Evolutionary conservation across 1,140 invertebrate species (phyloP).

Genomic region (Bombyx mori): DNA sequence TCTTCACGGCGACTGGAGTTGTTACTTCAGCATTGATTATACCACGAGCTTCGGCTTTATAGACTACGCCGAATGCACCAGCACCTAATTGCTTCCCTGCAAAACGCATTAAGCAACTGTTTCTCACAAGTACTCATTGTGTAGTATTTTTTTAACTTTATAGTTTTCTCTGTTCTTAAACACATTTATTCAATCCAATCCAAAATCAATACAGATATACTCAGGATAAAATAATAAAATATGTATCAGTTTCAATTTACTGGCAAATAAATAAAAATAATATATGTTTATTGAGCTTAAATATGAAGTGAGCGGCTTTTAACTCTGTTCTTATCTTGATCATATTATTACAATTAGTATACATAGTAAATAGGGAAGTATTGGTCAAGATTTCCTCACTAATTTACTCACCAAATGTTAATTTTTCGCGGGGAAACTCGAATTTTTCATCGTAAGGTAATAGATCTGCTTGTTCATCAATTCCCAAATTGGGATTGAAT

Average conservation of each 20-base stretch:
- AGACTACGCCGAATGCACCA: slow-evolving; percentile 93
- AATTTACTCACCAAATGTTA: slow-evolving; percentile 80
- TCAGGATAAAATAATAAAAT: too few relatives aligned
- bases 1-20: slow-evolving; percentile 88
- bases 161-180: too few relatives aligned
- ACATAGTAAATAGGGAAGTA: background rate
- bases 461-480: slow-evolving; percentile 92
- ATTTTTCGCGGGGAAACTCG: slow-evolving; percentile 89
- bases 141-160: too few relatives aligned
- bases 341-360: background rate
- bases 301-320: too few relatives aligned
- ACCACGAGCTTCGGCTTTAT: slow-evolving; percentile 87
- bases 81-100: slow-evolving; percentile 87
- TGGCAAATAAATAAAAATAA: too few relatives aligned
- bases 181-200: too few relatives aligned
- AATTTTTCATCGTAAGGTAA: slow-evolving; percentile 92
- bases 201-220: too few relatives aligned
- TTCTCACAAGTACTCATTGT: too few relatives aligned
- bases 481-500: slow-evolving; percentile 88
- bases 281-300: too few relatives aligned
- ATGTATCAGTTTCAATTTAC: too few relatives aligned
- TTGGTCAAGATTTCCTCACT: background rate
- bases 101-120: background rate
- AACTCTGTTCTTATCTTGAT: background rate
- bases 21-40: slow-evolving; percentile 79